phyloP scores from a whole-genome alignment of 2,888 invertebrate genomes.

The Biston stratarius region DNA sequence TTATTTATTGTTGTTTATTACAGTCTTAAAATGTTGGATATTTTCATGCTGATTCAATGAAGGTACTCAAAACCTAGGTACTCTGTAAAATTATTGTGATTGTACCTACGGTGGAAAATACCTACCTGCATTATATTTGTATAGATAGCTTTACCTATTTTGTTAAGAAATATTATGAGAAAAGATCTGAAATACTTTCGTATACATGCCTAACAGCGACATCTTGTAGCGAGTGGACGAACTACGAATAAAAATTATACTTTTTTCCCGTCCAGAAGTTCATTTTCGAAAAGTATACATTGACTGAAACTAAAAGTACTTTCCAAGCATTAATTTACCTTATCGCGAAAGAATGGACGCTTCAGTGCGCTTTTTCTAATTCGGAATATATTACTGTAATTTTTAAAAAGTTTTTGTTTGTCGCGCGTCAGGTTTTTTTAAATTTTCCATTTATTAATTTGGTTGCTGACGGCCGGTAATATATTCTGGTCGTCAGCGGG shows the following conservation, averaged over 20 bases:
- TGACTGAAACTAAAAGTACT: background rate
- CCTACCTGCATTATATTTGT: too few species aligned
- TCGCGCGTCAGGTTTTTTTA: slow-evolving; percentile 53
- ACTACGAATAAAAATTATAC: background rate
- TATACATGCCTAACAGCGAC: slow-evolving; percentile 24
- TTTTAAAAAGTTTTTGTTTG: slow-evolving; percentile 72
- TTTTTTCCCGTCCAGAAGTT: too few species aligned
- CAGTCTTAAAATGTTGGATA: too few species aligned
- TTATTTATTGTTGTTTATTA: too few species aligned
- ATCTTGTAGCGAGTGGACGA: slow-evolving; percentile 41
- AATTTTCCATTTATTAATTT: slow-evolving; percentile 65
- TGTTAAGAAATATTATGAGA: too few species aligned
- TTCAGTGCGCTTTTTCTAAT: slow-evolving; percentile 52
- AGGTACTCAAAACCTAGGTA: too few species aligned
- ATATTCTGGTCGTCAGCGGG: slow-evolving; percentile 52
- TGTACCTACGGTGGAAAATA: too few species aligned
- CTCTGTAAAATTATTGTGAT: too few species aligned
- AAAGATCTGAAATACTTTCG: slow-evolving; percentile 16
- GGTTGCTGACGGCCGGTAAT: slow-evolving; percentile 57
- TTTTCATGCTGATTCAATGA: too few species aligned
- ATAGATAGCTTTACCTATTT: too few species aligned
- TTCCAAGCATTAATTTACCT: slow-evolving; percentile 2
- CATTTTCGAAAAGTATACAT: background rate
- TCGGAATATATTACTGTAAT: slow-evolving; percentile 69
- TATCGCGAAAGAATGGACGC: background rate